Evolutionary conservation across 2,888 invertebrate species (phyloP).

Genomic region (Operophtera brumata): DNA sequence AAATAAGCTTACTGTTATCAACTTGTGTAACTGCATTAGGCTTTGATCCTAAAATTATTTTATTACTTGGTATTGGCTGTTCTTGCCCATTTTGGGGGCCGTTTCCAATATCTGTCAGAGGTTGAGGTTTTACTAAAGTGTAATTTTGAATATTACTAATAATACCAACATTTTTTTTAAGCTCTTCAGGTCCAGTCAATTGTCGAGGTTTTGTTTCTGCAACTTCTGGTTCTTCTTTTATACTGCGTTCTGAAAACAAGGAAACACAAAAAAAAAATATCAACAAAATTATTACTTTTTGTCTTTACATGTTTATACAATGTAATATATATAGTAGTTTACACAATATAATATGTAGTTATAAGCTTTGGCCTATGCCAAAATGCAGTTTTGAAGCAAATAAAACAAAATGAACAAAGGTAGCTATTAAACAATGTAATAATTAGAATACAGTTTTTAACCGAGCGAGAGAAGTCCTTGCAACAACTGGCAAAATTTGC

Average conservation of each 20-base stretch:
- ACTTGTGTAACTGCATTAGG: slow-evolving; percentile 29
- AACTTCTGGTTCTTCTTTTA: slow-evolving; percentile 15
- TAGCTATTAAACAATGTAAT: too few relatives aligned
- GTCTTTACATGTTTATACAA: too few relatives aligned
- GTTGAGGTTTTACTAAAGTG: not conserved
- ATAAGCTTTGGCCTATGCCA: too few relatives aligned
- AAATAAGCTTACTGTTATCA: slow-evolving; percentile 28
- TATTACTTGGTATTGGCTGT: slow-evolving; percentile 35
- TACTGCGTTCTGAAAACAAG: slow-evolving; percentile 11
- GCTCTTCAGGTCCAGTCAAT: slow-evolving; percentile 1
- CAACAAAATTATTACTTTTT: too few relatives aligned
- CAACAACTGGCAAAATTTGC: too few relatives aligned
- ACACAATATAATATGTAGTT: too few relatives aligned
- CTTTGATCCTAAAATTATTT: slow-evolving; percentile 57
- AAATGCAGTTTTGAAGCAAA: too few relatives aligned
- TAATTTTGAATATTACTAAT: not conserved
- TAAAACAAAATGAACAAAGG: too few relatives aligned
- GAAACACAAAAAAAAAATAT: not conserved
- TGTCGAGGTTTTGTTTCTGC: not conserved
- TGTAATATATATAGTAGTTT: too few relatives aligned
- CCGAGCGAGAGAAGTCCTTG: too few relatives aligned
- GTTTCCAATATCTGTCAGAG: not conserved
- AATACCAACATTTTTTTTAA: not conserved
- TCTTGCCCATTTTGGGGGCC: too few relatives aligned
- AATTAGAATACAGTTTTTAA: too few relatives aligned